Conservation (phyloP, 1,140 invertebrate species). For the Caerostris darwini region DNA sequence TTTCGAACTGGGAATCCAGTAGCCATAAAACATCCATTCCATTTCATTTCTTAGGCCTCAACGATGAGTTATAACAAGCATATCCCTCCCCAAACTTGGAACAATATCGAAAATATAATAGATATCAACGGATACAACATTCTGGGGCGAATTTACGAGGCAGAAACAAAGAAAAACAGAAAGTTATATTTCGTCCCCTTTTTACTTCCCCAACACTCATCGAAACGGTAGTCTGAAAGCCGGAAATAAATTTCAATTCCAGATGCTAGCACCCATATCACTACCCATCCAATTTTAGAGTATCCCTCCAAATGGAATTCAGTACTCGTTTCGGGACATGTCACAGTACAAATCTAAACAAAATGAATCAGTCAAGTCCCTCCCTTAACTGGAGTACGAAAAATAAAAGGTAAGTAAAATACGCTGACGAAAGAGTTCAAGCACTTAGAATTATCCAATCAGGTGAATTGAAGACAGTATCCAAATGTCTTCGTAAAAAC, state of each 20-base stretch:
- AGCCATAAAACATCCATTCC: no score
- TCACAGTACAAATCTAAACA: conserved; percentile 54
- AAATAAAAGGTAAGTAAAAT: not conserved
- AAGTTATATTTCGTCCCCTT: not conserved
- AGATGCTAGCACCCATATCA: not conserved
- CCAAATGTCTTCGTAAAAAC: conserved; percentile 2
- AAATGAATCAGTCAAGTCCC: conserved; percentile 22
- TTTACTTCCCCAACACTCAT: not conserved
- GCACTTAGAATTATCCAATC: conserved; percentile 25
- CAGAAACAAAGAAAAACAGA: not conserved
- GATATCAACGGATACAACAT: not conserved
- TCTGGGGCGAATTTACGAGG: not conserved
- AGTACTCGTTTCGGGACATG: not conserved
- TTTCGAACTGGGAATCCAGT: no score
- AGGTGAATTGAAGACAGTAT: conserved; percentile 29
- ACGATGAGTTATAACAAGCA: no score
- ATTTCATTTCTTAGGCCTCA: no score
- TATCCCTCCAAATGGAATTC: not conserved
- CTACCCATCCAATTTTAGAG: conserved; percentile 24
- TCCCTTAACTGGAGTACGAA: not conserved
- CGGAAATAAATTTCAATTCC: conserved; percentile 37
- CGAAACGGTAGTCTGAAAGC: not conserved
- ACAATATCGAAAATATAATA: not conserved
- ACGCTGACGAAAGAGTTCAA: not conserved
- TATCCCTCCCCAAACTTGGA: not conserved